These are phyloP conservation scores for Neofelis nebulosa DNA, from an alignment of 2,113 vertebrate genomes.

Conservation along the genomic window DNA sequence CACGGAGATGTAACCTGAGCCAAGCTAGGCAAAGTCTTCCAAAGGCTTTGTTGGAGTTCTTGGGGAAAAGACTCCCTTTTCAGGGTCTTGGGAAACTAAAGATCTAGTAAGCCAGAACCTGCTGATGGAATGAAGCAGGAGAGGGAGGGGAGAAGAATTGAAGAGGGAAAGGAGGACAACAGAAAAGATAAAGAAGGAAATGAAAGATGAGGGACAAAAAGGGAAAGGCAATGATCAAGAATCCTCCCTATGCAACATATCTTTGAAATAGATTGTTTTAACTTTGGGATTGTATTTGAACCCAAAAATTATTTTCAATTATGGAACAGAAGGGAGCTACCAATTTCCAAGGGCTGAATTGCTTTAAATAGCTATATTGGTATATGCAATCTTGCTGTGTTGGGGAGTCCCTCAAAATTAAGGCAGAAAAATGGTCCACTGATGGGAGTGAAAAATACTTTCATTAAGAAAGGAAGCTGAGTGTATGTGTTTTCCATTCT, in stretches of 20 bases:
- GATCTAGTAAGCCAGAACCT: background rate
- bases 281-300: background rate
- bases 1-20: background rate
- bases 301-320: background rate
- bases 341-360: background rate
- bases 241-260: background rate
- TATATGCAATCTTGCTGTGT: background rate
- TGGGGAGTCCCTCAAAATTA: conserved; percentile 26
- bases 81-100: background rate
- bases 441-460: conserved; percentile 22
- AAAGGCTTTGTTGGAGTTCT: background rate
- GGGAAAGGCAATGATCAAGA: background rate
- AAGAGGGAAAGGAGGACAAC: background rate
- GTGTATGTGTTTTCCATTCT: background rate
- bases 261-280: conserved; percentile 43
- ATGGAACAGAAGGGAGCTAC: background rate
- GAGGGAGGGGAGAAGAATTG: background rate
- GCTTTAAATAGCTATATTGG: background rate
- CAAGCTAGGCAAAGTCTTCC: background rate
- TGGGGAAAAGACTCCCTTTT: background rate
- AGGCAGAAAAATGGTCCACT: conserved; percentile 19
- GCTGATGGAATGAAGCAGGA: background rate
- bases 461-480: conserved; percentile 39
- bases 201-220: background rate
- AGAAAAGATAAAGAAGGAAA: background rate